Evolutionary conservation across 2,888 invertebrate genomes (phyloP), one percentile per base, ranked within the genome.

Genomic region (Phyllotreta cruciferae): DNA sequence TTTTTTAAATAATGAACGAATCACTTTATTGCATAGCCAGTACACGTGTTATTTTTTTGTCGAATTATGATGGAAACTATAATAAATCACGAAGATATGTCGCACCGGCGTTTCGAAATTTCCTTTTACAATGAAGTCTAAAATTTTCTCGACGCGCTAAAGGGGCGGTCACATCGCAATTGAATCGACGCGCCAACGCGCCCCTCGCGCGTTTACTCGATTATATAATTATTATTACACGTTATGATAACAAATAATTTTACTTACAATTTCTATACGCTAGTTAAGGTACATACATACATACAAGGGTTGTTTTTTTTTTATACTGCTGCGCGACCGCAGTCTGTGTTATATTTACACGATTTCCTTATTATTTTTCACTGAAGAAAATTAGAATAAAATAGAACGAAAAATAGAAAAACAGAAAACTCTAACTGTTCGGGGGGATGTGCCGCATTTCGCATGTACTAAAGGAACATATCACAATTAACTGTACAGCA

Each of bases 11-110:
- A 81, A 80, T 80, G 79, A 81, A 80, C 79, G 79, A 80, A 78
- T 80, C 79, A 78, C 75, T 80, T 81, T 81, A 81, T 81, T 81
- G 81, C 81, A 81, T 78, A 77, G 66, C 77, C 77, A 78, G 80
- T 81, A 81, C 80, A 81, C 79, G 78, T 78, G 72, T 73, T n/a
- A n/a, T n/a, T n/a, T n/a, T n/a, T 69, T 24, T 24, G 24, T 24
- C 24, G 24, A 24, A 72, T 66, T 72, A 70, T 73, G 74, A 71
- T 72, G 73, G 71, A 72, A 24, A 71, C 72, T 74, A n/a, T n/a
- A n/a, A n/a, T n/a, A n/a, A 75, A 73, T 72, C 73, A 70, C 68
- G 57, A 61, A 61, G 76, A 76, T 77, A 77, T 77, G 75, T 76
- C 72, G 70, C 70, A n/a, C 36, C 34, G 6, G 35, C 24, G 24